Conservation (phyloP, 2,113 vertebrate species). For the Balaenoptera acutorostrata region DNA sequence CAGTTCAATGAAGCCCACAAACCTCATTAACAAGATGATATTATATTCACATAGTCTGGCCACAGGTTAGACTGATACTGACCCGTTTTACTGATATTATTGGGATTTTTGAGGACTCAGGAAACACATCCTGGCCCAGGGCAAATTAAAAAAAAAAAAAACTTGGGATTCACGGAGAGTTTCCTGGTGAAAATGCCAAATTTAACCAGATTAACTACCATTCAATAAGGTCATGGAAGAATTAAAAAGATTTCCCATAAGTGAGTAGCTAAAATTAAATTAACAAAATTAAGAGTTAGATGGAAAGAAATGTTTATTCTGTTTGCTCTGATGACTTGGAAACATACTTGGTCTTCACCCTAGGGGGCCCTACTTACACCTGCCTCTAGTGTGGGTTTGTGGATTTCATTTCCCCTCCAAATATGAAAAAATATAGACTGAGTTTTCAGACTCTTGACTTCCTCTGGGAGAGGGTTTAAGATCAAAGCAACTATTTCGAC, state of each 20-base stretch:
- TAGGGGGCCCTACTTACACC: slow-evolving; percentile 13
- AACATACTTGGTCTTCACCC: not conserved
- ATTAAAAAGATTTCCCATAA: slow-evolving; percentile 50
- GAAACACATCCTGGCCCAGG: slow-evolving; percentile 11
- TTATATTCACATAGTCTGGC: not conserved
- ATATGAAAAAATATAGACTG: slow-evolving; percentile 60
- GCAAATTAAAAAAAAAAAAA: slow-evolving; percentile 43
- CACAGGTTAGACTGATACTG: not conserved
- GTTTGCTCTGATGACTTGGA: not conserved
- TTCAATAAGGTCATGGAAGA: slow-evolving; percentile 40
- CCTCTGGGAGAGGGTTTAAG: slow-evolving; percentile 68
- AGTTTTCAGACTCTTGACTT: slow-evolving; percentile 64
- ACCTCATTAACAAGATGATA: not conserved
- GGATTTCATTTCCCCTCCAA: slow-evolving; percentile 61
- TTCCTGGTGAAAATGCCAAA: slow-evolving; percentile 52
- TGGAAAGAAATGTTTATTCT: slow-evolving; percentile 30
- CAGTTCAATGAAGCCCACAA: not conserved
- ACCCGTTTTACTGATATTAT: slow-evolving; percentile 10
- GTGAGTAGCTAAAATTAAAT: slow-evolving; percentile 52
- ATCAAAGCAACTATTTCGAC: slow-evolving; percentile 75
- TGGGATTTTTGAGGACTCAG: slow-evolving; percentile 20
- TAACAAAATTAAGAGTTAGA: slow-evolving; percentile 49
- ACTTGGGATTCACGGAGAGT: slow-evolving; percentile 46
- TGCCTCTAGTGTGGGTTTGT: slow-evolving; percentile 32
- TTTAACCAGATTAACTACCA: slow-evolving; percentile 57